Conservation (phyloP, 2,797 vertebrate species). For the Streptopelia turtur region DNA sequence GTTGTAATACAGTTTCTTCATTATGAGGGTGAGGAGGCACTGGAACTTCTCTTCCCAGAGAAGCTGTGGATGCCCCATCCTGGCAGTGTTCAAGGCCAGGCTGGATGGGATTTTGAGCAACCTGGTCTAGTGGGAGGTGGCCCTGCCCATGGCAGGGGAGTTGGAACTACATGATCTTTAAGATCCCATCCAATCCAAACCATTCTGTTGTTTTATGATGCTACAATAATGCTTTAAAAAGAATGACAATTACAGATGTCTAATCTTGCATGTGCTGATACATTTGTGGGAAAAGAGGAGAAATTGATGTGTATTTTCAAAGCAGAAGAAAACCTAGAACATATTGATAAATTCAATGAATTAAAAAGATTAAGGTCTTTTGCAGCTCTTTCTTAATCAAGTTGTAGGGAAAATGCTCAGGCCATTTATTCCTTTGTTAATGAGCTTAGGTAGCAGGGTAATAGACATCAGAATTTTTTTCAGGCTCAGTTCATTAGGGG, state of each 20-base stretch:
- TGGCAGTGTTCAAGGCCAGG: too few relatives aligned
- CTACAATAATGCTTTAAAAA: too few relatives aligned
- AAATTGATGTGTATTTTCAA: not conserved
- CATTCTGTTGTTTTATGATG: too few relatives aligned
- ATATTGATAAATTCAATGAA: not conserved
- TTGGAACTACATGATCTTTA: too few relatives aligned
- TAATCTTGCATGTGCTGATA: not conserved
- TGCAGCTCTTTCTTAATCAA: not conserved
- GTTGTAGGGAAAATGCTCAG: not conserved
- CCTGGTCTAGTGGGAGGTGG: too few relatives aligned
- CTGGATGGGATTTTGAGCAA: too few relatives aligned
- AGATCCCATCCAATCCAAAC: too few relatives aligned
- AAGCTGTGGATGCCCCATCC: too few relatives aligned
- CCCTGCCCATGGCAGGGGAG: too few relatives aligned
- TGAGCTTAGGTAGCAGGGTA: not conserved
- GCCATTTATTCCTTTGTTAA: not conserved
- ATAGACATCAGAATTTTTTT: not conserved
- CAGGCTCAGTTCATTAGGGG: not conserved
- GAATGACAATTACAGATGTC: not conserved
- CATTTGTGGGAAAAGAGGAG: not conserved
- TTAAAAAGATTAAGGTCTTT: not conserved
- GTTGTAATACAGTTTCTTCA: not conserved
- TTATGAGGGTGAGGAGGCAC: too few relatives aligned
- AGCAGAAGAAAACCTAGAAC: not conserved
- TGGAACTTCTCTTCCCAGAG: too few relatives aligned